These are phyloP conservation scores for Ammospiza nelsoni DNA, from an alignment of 2,113 vertebrate genomes.

Conservation along the genomic window DNA sequence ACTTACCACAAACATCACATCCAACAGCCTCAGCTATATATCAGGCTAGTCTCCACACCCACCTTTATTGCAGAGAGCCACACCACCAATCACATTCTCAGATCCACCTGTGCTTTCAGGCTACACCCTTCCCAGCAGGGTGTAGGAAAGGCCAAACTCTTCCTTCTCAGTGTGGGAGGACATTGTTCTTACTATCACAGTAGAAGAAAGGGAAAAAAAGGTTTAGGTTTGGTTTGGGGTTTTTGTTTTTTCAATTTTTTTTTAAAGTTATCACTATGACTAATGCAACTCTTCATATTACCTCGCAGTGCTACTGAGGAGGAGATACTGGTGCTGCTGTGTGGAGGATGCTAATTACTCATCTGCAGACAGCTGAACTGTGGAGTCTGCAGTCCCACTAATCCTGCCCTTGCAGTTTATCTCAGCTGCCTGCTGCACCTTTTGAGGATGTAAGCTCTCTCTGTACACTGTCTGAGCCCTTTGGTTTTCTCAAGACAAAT, in stretches of 20 bases:
- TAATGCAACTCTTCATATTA: background rate
- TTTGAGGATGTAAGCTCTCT: background rate
- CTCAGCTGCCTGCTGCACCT: background rate
- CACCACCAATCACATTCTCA: accelerated
- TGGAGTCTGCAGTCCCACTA: background rate
- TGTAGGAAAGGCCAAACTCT: background rate
- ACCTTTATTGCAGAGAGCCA: background rate
- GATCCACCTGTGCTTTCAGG: background rate
- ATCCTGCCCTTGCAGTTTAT: background rate
- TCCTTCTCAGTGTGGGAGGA: background rate
- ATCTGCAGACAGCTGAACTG: constrained; percentile 10
- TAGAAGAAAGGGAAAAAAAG: background rate
- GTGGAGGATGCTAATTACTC: constrained; percentile 16
- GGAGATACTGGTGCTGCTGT: background rate
- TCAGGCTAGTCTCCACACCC: accelerated
- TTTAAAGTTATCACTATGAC: background rate
- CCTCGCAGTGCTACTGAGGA: background rate
- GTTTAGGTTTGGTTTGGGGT: background rate
- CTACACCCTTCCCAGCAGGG: background rate
- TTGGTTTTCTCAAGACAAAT: constrained; percentile 31
- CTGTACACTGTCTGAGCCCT: background rate
- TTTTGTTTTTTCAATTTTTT: background rate
- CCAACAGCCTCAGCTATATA: accelerated
- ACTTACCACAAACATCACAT: accelerated
- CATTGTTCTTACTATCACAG: background rate